Evolutionary conservation across 1,140 invertebrate genomes (phyloP).

Genomic region (Luehdorfia chinensis): DNA sequence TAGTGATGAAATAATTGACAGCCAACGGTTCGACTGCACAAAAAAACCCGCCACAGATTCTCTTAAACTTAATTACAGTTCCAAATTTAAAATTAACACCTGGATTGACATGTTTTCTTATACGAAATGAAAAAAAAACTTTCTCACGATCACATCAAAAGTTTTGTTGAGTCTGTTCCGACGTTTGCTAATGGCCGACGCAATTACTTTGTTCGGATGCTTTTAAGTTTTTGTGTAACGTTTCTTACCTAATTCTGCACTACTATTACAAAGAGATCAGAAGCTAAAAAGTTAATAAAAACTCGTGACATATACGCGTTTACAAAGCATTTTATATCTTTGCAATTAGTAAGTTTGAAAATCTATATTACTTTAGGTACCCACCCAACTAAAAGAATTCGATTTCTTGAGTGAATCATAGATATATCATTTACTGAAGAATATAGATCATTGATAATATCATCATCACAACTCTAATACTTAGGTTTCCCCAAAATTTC

Average conservation of each 20-base stretch:
- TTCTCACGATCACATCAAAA: slow-evolving; percentile 8
- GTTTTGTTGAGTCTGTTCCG: slow-evolving; percentile 1
- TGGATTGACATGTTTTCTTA: slow-evolving; percentile 31
- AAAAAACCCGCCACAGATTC: slow-evolving; percentile 33
- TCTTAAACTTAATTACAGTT: slow-evolving; percentile 40
- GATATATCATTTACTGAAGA: no score
- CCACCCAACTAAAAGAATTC: no score
- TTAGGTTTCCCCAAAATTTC: no score
- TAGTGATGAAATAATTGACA: slow-evolving; percentile 66
- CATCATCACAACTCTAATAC: no score
- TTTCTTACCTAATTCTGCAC: slow-evolving; percentile 10
- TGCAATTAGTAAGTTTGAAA: no score
- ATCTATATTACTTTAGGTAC: no score
- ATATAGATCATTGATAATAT: no score
- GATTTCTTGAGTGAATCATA: no score
- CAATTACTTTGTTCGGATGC: slow-evolving; percentile 8
- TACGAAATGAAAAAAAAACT: slow-evolving; percentile 2
- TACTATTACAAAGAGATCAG: no score
- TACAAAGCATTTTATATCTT: no score
- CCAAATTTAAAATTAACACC: slow-evolving; percentile 42
- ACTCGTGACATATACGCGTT: no score
- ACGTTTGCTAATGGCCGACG: slow-evolving; percentile 13
- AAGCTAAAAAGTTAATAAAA: neutral
- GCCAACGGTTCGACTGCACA: slow-evolving; percentile 26
- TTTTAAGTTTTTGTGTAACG: slow-evolving; percentile 10